These are phyloP conservation scores for Ptilodon capucinus DNA, from an alignment of 2,888 invertebrate genomes.

Conservation along the genomic window DNA sequence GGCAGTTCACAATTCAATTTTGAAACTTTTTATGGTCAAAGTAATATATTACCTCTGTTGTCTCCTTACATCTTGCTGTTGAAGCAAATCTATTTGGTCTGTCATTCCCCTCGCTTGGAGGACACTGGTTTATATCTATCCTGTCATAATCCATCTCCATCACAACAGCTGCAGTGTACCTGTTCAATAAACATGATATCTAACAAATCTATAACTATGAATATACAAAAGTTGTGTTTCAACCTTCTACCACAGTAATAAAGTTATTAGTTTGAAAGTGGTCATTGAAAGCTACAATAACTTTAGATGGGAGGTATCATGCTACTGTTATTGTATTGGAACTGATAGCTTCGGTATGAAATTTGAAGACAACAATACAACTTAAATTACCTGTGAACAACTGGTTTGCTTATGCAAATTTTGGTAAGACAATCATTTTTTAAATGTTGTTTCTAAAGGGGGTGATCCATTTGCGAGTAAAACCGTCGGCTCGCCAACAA, in stretches of 20 bases:
- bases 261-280: neutral
- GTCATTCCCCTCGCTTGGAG: slow-evolving; percentile 92
- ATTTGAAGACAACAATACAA: neutral
- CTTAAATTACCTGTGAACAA: no score
- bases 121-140: slow-evolving; percentile 99
- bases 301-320: neutral
- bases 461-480: no score
- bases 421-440: no score
- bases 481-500: no score
- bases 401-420: no score
- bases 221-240: no score
- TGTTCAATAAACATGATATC: slow-evolving; percentile 45
- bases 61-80: slow-evolving; percentile 96
- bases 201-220: neutral
- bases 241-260: neutral
- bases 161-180: slow-evolving; percentile 95
- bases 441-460: no score
- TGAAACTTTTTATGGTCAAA: neutral
- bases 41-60: slow-evolving; percentile 87
- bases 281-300: neutral
- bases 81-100: slow-evolving; percentile 94
- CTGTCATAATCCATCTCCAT: slow-evolving; percentile 98
- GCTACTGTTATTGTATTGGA: neutral
- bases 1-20: no score
- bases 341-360: neutral